phyloP scores from a whole-genome alignment of 2,797 vertebrate genomes.

The Muscicapa striata region DNA sequence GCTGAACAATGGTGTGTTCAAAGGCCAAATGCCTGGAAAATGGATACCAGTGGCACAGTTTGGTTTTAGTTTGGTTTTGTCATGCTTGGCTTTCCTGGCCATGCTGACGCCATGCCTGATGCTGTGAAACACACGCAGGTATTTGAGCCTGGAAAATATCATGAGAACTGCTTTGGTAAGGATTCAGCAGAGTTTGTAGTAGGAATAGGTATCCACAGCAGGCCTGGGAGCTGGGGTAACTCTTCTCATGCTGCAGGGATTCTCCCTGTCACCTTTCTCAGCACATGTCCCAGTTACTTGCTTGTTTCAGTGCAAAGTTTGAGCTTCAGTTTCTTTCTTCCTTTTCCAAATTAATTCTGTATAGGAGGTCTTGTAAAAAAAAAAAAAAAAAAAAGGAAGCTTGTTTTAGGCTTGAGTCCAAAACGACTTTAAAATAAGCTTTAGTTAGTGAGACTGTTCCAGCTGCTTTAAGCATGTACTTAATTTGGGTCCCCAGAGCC shows the following conservation, averaged over 20 bases:
- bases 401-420: neutral
- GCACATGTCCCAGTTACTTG: accelerated
- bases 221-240: neutral
- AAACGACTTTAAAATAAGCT: neutral
- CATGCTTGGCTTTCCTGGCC: neutral
- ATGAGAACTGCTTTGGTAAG: neutral
- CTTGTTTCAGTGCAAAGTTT: neutral
- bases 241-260: neutral
- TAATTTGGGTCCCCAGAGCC: neutral
- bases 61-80: neutral
- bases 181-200: neutral
- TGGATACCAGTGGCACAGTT: neutral
- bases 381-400: no score
- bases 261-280: neutral
- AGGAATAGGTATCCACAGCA: neutral
- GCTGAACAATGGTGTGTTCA: neutral
- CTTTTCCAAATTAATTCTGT: neutral
- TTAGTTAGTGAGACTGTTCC: neutral
- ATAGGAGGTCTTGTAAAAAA: neutral
- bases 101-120: accelerated
- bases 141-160: neutral
- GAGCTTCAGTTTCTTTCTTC: neutral
- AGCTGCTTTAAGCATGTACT: neutral
- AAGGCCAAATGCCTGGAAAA: neutral
- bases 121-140: neutral